These are phyloP conservation scores for Lasioglossum zephyrum DNA, from an alignment of 2,888 invertebrate genomes.

Conservation along the genomic window DNA sequence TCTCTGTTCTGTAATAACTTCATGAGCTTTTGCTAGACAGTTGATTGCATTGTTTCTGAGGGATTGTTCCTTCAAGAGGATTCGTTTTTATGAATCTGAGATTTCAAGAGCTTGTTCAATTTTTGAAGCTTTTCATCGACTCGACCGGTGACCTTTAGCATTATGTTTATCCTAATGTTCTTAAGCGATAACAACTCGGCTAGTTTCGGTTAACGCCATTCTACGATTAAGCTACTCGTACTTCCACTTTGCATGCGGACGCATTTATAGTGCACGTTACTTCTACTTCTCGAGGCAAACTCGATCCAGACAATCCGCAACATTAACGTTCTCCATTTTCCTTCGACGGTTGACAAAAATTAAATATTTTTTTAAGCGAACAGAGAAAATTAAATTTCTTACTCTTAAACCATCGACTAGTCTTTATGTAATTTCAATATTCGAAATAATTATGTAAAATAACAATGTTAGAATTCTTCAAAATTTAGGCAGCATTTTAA, in stretches of 20 bases:
- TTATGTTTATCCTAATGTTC: slow-evolving; percentile 38
- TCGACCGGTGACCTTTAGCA: slow-evolving; percentile 22
- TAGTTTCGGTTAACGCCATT: slow-evolving; percentile 37
- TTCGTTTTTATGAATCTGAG: not conserved
- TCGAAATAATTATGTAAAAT: not conserved
- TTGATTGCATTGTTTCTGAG: not conserved
- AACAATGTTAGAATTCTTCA: not conserved
- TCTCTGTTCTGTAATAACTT: not conserved
- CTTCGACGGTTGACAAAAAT: not conserved
- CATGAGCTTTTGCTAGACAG: not conserved
- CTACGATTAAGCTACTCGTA: slow-evolving; percentile 36
- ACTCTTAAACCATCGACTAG: not conserved
- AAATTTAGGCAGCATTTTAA: not conserved
- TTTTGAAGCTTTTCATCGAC: slow-evolving; percentile 34
- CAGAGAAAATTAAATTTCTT: not conserved
- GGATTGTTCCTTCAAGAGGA: not conserved
- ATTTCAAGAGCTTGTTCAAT: not conserved
- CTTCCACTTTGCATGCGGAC: slow-evolving; percentile 10
- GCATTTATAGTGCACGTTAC: slow-evolving; percentile 18
- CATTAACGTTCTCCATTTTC: not conserved
- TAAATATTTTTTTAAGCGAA: not conserved
- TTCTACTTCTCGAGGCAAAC: slow-evolving; percentile 37
- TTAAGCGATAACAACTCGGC: slow-evolving; percentile 43
- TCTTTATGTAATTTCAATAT: not conserved
- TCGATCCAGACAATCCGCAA: slow-evolving; percentile 47